These are phyloP conservation scores for Drosophila pseudotakahashii DNA, from an alignment of 2,888 invertebrate species.

Conservation along the genomic window DNA sequence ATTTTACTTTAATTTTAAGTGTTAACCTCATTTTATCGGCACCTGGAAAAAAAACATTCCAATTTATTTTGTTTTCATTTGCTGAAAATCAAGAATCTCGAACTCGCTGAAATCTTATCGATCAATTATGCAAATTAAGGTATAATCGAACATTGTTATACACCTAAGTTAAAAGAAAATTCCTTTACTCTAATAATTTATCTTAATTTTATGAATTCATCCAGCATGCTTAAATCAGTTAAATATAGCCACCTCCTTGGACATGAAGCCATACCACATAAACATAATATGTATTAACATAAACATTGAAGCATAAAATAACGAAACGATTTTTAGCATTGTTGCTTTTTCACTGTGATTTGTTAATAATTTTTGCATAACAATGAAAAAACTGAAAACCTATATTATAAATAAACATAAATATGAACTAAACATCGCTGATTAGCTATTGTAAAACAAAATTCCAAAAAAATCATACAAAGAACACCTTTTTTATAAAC, in stretches of 20 bases:
- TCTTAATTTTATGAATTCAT: constrained; percentile 19
- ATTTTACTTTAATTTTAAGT: constrained; percentile 52
- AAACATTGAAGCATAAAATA: constrained; percentile 21
- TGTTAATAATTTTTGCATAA: constrained; percentile 72
- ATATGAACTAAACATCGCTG: constrained; percentile 46
- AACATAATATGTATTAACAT: constrained; percentile 12
- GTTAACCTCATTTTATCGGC: constrained; percentile 52
- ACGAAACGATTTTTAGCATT: constrained; percentile 60
- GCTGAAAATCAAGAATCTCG: constrained; percentile 41
- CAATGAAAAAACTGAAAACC: constrained; percentile 45
- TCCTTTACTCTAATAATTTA: constrained; percentile 24
- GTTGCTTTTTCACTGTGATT: constrained; percentile 78
- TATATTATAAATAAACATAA: constrained; percentile 25
- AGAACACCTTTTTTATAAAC: constrained; percentile 27
- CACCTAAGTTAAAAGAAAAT: constrained; percentile 8
- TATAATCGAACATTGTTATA: background rate
- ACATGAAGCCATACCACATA: constrained; percentile 30
- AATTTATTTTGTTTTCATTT: constrained; percentile 26
- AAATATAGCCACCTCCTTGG: constrained; percentile 7
- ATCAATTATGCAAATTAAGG: background rate
- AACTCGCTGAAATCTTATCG: constrained; percentile 21
- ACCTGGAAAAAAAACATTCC: constrained; percentile 50
- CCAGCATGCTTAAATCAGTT: constrained; percentile 10
- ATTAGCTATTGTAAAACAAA: constrained; percentile 54
- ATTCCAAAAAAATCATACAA: constrained; percentile 44